Evolutionary conservation across 2,113 vertebrate genomes (phyloP).

Genomic region (Herpailurus yagouaroundi): DNA sequence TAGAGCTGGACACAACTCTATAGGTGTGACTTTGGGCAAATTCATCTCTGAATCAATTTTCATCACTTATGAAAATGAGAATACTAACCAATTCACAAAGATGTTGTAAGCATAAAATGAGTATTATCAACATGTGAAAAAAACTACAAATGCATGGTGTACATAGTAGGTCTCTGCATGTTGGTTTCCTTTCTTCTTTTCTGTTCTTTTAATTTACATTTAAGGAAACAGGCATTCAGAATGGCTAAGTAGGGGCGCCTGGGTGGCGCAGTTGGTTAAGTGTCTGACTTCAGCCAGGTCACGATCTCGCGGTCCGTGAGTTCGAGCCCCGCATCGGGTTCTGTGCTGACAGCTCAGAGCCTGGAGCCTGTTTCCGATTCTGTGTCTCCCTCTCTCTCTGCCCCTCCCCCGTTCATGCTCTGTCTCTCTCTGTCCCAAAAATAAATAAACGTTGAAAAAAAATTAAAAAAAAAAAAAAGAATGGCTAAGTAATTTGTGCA

Average conservation of each 20-base stretch:
- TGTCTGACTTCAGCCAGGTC: no score
- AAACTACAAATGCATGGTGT: background rate
- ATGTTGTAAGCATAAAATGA: background rate
- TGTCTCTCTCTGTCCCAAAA: no score
- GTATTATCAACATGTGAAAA: background rate
- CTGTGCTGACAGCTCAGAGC: no score
- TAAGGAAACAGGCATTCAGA: background rate
- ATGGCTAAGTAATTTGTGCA: background rate
- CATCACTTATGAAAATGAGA: background rate
- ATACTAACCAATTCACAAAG: background rate
- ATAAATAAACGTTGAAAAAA: no score
- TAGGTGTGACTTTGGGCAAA: background rate
- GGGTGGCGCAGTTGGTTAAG: no score
- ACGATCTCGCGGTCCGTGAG: no score
- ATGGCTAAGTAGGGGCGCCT: background rate
- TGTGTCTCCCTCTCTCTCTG: no score
- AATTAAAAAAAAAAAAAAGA: no score
- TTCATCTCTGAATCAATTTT: background rate
- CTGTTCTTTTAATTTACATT: background rate
- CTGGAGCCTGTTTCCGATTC: no score
- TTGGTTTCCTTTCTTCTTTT: background rate
- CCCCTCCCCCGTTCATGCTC: no score
- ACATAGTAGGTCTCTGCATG: background rate
- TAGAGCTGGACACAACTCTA: background rate
- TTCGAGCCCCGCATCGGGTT: no score